These are phyloP conservation scores for Rhagium mordax DNA, from an alignment of 2,888 invertebrate species.

Conservation along the genomic window DNA sequence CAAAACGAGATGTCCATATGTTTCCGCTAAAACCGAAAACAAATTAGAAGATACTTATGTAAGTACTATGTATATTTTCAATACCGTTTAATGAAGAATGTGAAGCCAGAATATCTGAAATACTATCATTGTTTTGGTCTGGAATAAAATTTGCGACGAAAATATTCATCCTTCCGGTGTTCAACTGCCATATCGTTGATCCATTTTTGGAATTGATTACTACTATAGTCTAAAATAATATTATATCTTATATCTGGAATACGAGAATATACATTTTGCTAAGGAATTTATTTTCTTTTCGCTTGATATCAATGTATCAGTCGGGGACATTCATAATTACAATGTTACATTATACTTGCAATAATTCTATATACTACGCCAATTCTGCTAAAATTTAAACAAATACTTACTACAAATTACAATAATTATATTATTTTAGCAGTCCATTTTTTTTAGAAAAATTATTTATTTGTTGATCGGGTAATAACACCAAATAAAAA, in stretches of 20 bases:
- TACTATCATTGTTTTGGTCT: slow-evolving; percentile 80
- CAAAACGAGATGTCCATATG: slow-evolving; percentile 77
- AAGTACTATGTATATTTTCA: not conserved
- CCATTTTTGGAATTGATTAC: slow-evolving; percentile 81
- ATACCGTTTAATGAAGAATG: slow-evolving; percentile 72
- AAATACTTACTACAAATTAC: too few species aligned
- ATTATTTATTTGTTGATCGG: too few species aligned
- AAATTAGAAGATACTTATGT: not conserved
- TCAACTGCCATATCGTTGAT: slow-evolving; percentile 76
- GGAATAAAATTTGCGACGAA: slow-evolving; percentile 81
- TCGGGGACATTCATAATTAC: too few species aligned
- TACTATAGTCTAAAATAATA: slow-evolving; percentile 72
- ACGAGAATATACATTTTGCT: not conserved
- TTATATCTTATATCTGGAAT: not conserved
- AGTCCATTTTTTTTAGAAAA: too few species aligned
- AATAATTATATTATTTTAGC: too few species aligned
- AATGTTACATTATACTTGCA: too few species aligned
- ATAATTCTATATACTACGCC: too few species aligned
- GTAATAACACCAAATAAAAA: too few species aligned
- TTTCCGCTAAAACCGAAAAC: slow-evolving; percentile 48
- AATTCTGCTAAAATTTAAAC: too few species aligned
- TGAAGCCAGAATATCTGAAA: slow-evolving; percentile 80
- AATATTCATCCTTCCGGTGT: slow-evolving; percentile 72
- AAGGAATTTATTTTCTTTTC: not conserved
- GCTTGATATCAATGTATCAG: too few species aligned